A percentile compares a stretch with the other conserved stretches of the same genome.
These are phyloP conservation scores for Habrosyne pyritoides DNA, from an alignment of 2,888 invertebrate genomes.

Conservation along the genomic window DNA sequence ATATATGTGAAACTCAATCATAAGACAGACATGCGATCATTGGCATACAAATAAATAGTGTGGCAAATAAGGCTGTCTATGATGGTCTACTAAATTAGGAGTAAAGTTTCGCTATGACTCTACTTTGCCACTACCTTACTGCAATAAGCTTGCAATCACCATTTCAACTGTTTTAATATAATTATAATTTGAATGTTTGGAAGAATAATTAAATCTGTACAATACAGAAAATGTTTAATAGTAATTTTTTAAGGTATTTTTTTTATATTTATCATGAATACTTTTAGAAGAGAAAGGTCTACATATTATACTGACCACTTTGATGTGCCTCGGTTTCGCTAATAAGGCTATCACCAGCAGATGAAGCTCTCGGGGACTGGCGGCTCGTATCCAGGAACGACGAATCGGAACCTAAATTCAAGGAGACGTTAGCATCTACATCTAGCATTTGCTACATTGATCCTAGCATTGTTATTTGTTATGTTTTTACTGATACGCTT, in stretches of 20 bases:
- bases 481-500: too few relatives aligned
- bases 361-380: constrained; percentile 76
- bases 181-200: constrained; percentile 11
- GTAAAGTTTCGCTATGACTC: constrained; percentile 83
- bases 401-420: constrained; percentile 73
- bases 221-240: background rate
- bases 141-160: constrained; percentile 62
- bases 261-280: background rate
- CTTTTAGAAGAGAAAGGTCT: constrained; percentile 7
- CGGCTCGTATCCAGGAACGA: constrained; percentile 77
- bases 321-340: constrained; percentile 80
- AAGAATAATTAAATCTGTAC: background rate
- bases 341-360: constrained; percentile 74
- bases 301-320: constrained; percentile 68
- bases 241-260: constrained; percentile 2
- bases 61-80: constrained; percentile 73
- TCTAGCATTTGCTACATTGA: constrained; percentile 29
- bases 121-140: constrained; percentile 80
- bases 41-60: constrained; percentile 67
- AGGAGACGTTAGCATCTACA: constrained; percentile 49
- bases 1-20: constrained; percentile 36
- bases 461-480: too few relatives aligned
- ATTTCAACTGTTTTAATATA: constrained; percentile 27
- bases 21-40: constrained; percentile 66
- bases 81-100: constrained; percentile 66